Evolutionary conservation across 2,888 invertebrate species (phyloP).

Genomic region (Neoscelio sp.): DNA sequence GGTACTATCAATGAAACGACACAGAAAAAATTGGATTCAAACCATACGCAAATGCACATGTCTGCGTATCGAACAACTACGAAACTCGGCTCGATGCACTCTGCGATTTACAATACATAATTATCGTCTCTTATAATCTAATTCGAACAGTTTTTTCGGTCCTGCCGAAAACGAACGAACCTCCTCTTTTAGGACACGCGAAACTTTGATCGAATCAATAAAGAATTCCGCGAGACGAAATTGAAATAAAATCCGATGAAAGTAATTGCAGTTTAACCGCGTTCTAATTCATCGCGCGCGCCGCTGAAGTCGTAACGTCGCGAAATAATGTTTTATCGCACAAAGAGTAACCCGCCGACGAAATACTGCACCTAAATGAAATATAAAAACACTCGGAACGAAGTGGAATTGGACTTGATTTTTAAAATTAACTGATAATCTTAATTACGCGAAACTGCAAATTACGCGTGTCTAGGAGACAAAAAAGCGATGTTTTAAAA

Average conservation of each 20-base stretch:
- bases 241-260: no score
- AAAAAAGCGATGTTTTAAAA: constrained; percentile 4
- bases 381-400: no score
- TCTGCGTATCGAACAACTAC: constrained; percentile 11
- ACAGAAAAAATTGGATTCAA: constrained; percentile 41
- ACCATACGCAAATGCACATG: constrained; percentile 17
- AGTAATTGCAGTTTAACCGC: no score
- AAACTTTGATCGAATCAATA: not conserved
- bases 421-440: constrained; percentile 2
- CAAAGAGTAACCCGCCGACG: no score
- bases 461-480: constrained; percentile 1
- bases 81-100: not conserved
- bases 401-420: no score
- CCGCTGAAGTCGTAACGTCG: no score
- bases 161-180: no score
- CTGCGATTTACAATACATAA: constrained; percentile 25
- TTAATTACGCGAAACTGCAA: constrained; percentile 21
- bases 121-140: constrained; percentile 4
- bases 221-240: no score
- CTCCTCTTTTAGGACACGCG: not conserved
- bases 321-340: no score
- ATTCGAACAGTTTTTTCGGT: not conserved
- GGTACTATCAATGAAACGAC: constrained; percentile 30
- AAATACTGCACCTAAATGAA: no score
- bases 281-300: no score